phyloP scores from a whole-genome alignment of 1,140 invertebrate species.

The Lerema accius region DNA sequence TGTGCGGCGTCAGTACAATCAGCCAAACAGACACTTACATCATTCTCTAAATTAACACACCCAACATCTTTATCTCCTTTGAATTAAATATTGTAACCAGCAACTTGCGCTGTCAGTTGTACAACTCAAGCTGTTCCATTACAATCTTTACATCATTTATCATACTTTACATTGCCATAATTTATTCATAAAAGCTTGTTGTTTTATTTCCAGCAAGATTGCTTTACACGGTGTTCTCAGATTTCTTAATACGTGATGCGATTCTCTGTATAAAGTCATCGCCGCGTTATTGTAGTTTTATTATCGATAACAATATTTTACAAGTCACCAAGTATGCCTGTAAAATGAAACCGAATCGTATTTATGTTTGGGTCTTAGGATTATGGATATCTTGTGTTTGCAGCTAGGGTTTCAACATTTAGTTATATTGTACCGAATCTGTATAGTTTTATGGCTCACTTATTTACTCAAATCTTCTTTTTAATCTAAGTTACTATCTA shows the following conservation, averaged over 20 bases:
- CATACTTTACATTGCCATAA: slow-evolving; percentile 81
- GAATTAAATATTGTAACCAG: slow-evolving; percentile 40
- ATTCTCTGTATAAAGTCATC: slow-evolving; percentile 66
- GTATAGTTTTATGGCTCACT: slow-evolving; percentile 7
- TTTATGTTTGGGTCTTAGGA: slow-evolving; percentile 54
- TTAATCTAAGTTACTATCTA: slow-evolving; percentile 19
- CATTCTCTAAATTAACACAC: slow-evolving; percentile 46
- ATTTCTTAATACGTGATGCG: slow-evolving; percentile 75
- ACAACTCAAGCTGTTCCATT: slow-evolving; percentile 74
- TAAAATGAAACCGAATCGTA: slow-evolving; percentile 62
- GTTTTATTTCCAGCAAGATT: slow-evolving; percentile 72
- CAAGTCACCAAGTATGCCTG: slow-evolving; percentile 63
- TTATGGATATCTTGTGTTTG: slow-evolving; percentile 49
- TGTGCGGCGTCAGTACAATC: slow-evolving; percentile 65
- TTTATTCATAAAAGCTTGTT: slow-evolving; percentile 76
- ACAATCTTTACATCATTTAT: slow-evolving; percentile 78
- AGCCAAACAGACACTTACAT: slow-evolving; percentile 55
- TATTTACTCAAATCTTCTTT: slow-evolving; percentile 1
- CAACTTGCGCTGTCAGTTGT: slow-evolving; percentile 56
- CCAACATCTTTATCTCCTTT: slow-evolving; percentile 51
- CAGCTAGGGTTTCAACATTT: slow-evolving; percentile 30
- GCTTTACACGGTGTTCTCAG: slow-evolving; percentile 73
- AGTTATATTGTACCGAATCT: slow-evolving; percentile 29
- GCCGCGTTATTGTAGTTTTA: slow-evolving; percentile 67
- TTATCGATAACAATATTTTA: slow-evolving; percentile 77